A percentile compares a stretch with the other conserved stretches of the same genome.
phyloP scores from a whole-genome alignment of 2,888 invertebrate genomes.

The Amphipoea lucens region DNA sequence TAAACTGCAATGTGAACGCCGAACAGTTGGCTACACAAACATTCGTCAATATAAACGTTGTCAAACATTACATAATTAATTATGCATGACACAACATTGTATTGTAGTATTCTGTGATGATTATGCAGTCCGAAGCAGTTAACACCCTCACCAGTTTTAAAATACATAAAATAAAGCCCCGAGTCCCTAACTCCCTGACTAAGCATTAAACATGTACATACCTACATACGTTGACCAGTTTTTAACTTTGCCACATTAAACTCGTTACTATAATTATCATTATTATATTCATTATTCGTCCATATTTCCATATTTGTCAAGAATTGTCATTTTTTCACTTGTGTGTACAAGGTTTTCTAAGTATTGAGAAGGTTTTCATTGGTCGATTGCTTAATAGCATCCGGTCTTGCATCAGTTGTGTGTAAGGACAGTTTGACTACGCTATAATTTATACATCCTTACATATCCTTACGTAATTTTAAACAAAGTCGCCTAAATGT shows the following conservation, averaged over 20 bases:
- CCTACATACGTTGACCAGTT: neutral
- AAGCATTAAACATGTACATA: neutral
- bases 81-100: neutral
- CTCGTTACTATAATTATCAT: too few relatives aligned
- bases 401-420: neutral
- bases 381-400: neutral
- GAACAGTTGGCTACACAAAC: neutral
- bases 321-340: neutral
- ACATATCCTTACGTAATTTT: too few relatives aligned
- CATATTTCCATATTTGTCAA: neutral
- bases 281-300: too few relatives aligned
- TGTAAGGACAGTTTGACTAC: neutral
- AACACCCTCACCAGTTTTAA: neutral
- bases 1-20: neutral
- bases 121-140: neutral
- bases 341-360: too few relatives aligned
- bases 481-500: too few relatives aligned
- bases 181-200: neutral
- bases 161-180: neutral
- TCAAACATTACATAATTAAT: neutral
- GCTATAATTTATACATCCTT: neutral
- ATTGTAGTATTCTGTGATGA: neutral
- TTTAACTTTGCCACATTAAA: neutral
- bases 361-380: neutral
- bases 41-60: slow-evolving; percentile 8